phyloP scores from a whole-genome alignment of 2,113 vertebrate genomes.

The Poecile atricapillus region DNA sequence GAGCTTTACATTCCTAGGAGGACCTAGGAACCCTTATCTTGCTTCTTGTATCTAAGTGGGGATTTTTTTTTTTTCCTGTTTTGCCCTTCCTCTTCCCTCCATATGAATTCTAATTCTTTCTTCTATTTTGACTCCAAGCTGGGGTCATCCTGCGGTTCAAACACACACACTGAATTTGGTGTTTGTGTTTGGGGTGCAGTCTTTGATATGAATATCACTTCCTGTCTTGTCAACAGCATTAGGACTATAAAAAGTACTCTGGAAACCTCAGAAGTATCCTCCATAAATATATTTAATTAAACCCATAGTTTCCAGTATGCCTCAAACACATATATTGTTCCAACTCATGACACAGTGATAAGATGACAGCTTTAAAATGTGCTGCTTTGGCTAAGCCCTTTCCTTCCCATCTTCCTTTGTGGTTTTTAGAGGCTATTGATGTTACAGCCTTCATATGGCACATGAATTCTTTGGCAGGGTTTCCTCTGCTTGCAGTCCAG shows the following conservation, averaged over 20 bases:
- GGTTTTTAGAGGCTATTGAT: slow-evolving; percentile 3
- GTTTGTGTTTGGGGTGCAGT: background rate
- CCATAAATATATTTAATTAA: background rate
- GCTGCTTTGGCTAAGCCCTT: slow-evolving; percentile 23
- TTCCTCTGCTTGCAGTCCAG: background rate
- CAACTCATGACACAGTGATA: slow-evolving; percentile 36
- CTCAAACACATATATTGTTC: background rate
- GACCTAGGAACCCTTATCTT: background rate
- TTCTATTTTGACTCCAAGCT: background rate
- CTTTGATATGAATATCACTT: background rate
- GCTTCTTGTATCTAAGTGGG: background rate
- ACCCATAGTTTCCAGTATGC: background rate
- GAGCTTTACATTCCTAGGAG: background rate
- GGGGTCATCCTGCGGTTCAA: background rate
- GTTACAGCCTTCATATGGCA: slow-evolving; percentile 45
- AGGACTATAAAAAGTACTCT: background rate
- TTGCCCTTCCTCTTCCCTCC: background rate
- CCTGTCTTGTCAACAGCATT: background rate
- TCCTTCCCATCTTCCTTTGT: slow-evolving; percentile 12
- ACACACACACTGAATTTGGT: background rate
- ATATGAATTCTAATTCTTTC: background rate
- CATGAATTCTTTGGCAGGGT: slow-evolving; percentile 22
- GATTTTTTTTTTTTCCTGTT: background rate
- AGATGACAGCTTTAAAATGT: slow-evolving; percentile 42
- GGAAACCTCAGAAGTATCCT: background rate